Evolutionary conservation across 2,888 invertebrate genomes (phyloP), one percentile per base, ranked within the genome.

Genomic region (Ctena decussata): DNA sequence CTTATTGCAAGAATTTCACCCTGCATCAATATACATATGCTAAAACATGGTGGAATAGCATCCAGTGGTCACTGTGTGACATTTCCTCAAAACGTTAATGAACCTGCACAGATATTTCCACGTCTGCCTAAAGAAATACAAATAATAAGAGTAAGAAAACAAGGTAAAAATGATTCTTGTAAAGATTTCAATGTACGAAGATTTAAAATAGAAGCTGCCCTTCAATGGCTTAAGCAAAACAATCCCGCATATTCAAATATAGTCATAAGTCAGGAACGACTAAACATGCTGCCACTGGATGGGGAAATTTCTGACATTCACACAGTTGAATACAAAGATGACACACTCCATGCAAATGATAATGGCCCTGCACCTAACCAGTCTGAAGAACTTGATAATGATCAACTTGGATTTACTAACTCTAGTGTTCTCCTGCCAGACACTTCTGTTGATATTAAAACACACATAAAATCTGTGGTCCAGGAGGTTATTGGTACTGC

Each of bases 171-270:
- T 80, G 82, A 87, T 49, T 77, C 87, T 0, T 49, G 41, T 30
- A 89, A 87, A 80, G 80, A 89, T n/a, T 87, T 89, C 32, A 76
- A 39, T 41, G 85, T 89, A 21, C 77, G 81, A 1, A 44, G 86
- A 11, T 49, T 72, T 8, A 78, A 5, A 41, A 15, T 41, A 11
- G 8, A 41, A 15, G 6, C 41, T 65, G 87, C 84, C 18, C 74
- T 89, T 6, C n/a, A 18, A 21, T 89, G 89, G 87, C 65, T 89
- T 15, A 87, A 76, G 69, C 0, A 44, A 86, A 89, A 41, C 41
- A 41, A 41, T 15, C 41, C 41, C 15, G 41, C 41, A 11, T 41
- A 85, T 15, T 41, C 41, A 41, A 46, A 30, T n/a, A 85, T 85
- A 6, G 44, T 41, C 44, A 80, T 88, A 44, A 44, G 73, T 41